Evolutionary conservation across 2,797 vertebrate species (phyloP).

Genomic region (Tinamus major): DNA sequence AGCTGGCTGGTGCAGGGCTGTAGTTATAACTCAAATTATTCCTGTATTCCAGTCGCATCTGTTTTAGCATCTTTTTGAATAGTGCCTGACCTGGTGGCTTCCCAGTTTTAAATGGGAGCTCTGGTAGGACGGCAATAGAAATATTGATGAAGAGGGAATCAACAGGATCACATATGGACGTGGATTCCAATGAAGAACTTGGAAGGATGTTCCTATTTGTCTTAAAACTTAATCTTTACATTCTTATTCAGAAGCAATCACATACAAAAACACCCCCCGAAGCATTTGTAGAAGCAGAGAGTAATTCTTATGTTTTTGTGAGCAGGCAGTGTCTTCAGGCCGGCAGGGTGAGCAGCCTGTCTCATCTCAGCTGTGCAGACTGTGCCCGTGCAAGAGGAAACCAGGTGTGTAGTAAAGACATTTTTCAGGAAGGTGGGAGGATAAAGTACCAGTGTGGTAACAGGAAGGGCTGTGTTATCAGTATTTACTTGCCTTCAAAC

Average conservation of each 20-base stretch:
- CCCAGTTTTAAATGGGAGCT: background rate
- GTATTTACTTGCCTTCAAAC: fast-evolving
- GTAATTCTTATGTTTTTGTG: constrained; percentile 10
- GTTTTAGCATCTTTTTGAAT: background rate
- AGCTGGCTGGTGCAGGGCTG: background rate
- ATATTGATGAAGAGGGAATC: background rate
- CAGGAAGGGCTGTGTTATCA: constrained; percentile 35
- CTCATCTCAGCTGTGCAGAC: background rate
- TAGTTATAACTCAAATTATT: background rate
- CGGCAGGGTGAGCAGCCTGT: background rate
- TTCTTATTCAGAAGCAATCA: background rate
- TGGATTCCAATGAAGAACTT: background rate
- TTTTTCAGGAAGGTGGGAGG: constrained; percentile 37
- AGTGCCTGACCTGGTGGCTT: background rate
- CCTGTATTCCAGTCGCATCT: background rate
- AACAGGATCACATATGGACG: background rate
- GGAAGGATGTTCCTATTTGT: background rate
- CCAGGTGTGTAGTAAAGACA: background rate
- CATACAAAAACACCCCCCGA: fast-evolving
- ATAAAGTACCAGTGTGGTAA: background rate
- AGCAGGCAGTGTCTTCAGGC: background rate
- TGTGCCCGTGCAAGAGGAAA: background rate
- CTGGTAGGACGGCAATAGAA: background rate
- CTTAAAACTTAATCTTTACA: background rate
- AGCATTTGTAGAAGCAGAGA: background rate